Conservation (phyloP, 2,113 vertebrate species). For the Passer domesticus region DNA sequence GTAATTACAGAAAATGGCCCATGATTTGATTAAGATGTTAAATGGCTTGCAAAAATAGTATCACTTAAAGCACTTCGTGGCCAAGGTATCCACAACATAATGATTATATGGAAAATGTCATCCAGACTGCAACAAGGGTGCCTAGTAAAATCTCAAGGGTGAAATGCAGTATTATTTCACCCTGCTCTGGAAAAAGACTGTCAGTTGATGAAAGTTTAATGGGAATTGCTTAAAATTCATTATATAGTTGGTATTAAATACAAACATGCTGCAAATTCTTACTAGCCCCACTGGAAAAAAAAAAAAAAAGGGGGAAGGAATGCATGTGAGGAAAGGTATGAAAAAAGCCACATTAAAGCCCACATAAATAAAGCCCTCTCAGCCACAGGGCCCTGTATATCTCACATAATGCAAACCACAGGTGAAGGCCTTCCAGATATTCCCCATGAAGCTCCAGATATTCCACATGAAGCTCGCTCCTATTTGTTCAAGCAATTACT, state of each 20-base stretch:
- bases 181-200: neutral
- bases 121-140: neutral
- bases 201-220: neutral
- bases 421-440: neutral
- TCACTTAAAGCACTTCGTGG: neutral
- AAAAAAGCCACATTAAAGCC: neutral
- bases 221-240: neutral
- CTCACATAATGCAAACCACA: neutral
- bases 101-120: neutral
- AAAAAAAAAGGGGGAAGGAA: accelerated
- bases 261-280: neutral
- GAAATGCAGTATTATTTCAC: neutral
- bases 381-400: neutral
- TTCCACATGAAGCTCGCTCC: neutral
- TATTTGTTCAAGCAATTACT: neutral
- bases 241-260: neutral
- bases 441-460: neutral
- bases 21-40: conserved; percentile 1
- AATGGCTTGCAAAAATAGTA: conserved; percentile 22
- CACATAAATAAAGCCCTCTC: neutral
- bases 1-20: conserved; percentile 47
- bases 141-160: neutral
- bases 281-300: neutral
- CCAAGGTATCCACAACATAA: neutral
- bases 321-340: neutral